Evolutionary conservation across 2,888 invertebrate genomes (phyloP).

Genomic region (Brenthis daphne): DNA sequence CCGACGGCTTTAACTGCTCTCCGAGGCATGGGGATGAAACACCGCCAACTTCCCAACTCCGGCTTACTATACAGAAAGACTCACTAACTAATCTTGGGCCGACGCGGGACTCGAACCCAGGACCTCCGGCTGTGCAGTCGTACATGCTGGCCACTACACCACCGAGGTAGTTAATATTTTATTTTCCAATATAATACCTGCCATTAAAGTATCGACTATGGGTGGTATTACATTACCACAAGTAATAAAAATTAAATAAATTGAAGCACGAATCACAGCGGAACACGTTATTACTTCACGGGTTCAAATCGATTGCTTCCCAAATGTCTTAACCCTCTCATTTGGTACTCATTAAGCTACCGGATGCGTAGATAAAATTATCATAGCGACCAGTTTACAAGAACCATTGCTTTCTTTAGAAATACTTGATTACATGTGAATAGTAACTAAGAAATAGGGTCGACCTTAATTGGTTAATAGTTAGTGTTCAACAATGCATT

Average conservation of each 20-base stretch:
- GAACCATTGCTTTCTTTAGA: conserved; percentile 58
- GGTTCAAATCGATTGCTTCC: conserved; percentile 74
- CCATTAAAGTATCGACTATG: too few relatives aligned
- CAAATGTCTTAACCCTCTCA: conserved; percentile 64
- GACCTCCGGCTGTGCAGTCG: too few relatives aligned
- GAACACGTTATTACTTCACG: conserved; percentile 74
- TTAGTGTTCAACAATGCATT: conserved; percentile 51
- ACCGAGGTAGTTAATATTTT: too few relatives aligned
- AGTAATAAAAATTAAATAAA: conserved; percentile 25
- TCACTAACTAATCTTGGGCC: too few relatives aligned
- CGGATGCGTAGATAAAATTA: conserved; percentile 72
- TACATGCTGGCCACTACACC: too few relatives aligned
- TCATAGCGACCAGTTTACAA: conserved; percentile 65
- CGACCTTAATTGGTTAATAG: conserved; percentile 40
- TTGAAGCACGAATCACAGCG: conserved; percentile 52
- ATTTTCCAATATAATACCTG: too few relatives aligned
- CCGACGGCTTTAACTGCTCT: too few relatives aligned
- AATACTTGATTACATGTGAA: conserved; percentile 34
- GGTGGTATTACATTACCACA: neutral
- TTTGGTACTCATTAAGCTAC: conserved; percentile 76
- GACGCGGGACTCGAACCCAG: too few relatives aligned
- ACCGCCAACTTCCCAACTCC: too few relatives aligned
- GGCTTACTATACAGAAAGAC: too few relatives aligned
- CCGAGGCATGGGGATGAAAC: too few relatives aligned
- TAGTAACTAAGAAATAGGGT: conserved; percentile 35